Base-by-base conservation (phyloP, 2,113 vertebrate species). In the Oreochromis niloticus region DNA sequence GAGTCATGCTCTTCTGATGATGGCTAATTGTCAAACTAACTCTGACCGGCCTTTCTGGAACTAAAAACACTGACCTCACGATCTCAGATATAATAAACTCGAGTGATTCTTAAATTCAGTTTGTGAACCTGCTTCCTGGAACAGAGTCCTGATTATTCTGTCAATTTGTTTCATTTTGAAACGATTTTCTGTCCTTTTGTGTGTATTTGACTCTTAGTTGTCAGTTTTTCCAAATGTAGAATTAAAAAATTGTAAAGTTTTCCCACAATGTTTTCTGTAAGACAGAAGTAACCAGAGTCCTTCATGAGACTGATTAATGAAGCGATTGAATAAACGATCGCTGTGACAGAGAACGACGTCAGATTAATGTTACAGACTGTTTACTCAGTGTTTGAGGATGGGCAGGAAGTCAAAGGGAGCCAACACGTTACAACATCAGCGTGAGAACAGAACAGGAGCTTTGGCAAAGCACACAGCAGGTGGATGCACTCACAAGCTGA, bases 91-190 rank as follows among this genome's bases (percentile, higher is more conserved):
- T 24, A 68, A 68, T 22, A 22, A 41, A 39, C 63, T 24, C 8
- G 13, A 30, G 4, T 50, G 4, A 14, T 46, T 13, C 9, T 13
- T 46, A 13, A 46, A 13, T 56, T 4, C 54, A 56, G 36, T 41
- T 68, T 68, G 63, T 68, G 63, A 68, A 41, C n/a, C 32, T 68
- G 63, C 36, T 41, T 68, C n/a, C 34, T 68, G n/a, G 36, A 66
- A 11, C 19, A 66, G 61, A 39, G 19, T n/a, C 24, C 63, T 22
- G 63, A 22, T 43, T 71, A 24, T 71, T 27, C 2, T 30, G 13
- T 73, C 22, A 48, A 8, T 48, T 48, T 48, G 41, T 9, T 46
- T 46, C 13, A 6, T 73, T 73, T 27, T 71, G 63, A 68, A 41
- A 68, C 8, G 10, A 43, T 41, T 24, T 3, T 71, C n/a, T 14